Evolutionary conservation across 2,797 vertebrate species (phyloP).

Genomic region (Rhinella marina): DNA sequence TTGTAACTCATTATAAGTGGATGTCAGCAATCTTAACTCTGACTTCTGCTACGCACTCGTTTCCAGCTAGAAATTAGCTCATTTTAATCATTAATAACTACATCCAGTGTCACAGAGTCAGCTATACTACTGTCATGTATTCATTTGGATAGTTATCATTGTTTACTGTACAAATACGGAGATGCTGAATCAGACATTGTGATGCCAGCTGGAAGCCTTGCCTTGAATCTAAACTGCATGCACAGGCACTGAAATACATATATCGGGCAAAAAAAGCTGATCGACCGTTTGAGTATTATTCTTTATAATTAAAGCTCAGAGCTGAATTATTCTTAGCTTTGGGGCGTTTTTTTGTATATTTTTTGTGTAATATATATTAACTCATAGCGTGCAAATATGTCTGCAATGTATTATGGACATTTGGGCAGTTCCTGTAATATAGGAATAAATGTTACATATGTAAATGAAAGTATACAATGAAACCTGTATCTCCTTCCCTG

Average conservation of each 20-base stretch:
- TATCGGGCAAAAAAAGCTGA: constrained; percentile 45
- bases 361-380: constrained; percentile 38
- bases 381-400: constrained; percentile 36
- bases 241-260: constrained; percentile 47
- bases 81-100: constrained; percentile 45
- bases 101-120: constrained; percentile 48
- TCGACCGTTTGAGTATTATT: constrained; percentile 56
- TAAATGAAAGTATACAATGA: neutral
- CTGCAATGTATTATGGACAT: neutral
- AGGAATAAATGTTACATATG: neutral
- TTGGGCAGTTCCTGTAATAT: neutral
- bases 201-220: constrained; percentile 55
- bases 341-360: no score
- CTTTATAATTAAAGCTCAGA: constrained; percentile 60
- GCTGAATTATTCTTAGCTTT: constrained; percentile 46
- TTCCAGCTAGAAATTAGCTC: constrained; percentile 21
- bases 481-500: neutral
- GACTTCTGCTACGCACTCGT: constrained; percentile 15
- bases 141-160: constrained; percentile 47
- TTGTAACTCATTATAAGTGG: constrained; percentile 32
- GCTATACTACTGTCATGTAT: constrained; percentile 52
- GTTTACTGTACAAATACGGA: constrained; percentile 49
- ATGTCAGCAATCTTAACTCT: constrained; percentile 33
- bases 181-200: constrained; percentile 58
- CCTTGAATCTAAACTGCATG: constrained; percentile 44